phyloP scores from a whole-genome alignment of 2,888 invertebrate genomes.

The Amblyteles armatorius region DNA sequence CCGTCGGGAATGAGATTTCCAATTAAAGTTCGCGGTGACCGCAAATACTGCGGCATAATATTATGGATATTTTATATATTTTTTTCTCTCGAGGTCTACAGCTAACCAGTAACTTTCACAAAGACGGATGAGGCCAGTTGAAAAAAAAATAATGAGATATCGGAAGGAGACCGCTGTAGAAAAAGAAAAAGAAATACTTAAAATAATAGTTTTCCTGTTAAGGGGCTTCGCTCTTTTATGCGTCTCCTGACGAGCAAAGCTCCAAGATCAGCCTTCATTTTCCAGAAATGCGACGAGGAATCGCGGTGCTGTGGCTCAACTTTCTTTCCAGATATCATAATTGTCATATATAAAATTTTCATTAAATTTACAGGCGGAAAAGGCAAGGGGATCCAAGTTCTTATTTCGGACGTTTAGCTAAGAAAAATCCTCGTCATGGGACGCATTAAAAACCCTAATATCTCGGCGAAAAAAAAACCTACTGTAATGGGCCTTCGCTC shows the following conservation, averaged over 20 bases:
- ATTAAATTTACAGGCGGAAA: neutral
- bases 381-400: neutral
- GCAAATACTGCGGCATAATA: neutral
- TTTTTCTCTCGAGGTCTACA: neutral
- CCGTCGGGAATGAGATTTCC: conserved; percentile 31
- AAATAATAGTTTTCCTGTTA: neutral
- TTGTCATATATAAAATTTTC: neutral
- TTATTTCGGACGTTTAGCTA: neutral
- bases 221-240: neutral
- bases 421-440: neutral
- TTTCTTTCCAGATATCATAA: too few species aligned
- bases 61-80: conserved; percentile 15
- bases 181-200: neutral
- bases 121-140: neutral
- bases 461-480: too few species aligned
- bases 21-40: conserved; percentile 19
- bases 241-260: neutral
- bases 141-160: conserved; percentile 9
- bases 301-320: neutral
- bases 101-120: neutral
- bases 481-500: too few species aligned
- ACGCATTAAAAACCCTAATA: too few species aligned
- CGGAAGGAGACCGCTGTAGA: neutral
- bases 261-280: neutral
- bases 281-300: neutral